Conservation (phyloP, 2,797 vertebrate species). For the Paratrypauchen microcephalus region DNA sequence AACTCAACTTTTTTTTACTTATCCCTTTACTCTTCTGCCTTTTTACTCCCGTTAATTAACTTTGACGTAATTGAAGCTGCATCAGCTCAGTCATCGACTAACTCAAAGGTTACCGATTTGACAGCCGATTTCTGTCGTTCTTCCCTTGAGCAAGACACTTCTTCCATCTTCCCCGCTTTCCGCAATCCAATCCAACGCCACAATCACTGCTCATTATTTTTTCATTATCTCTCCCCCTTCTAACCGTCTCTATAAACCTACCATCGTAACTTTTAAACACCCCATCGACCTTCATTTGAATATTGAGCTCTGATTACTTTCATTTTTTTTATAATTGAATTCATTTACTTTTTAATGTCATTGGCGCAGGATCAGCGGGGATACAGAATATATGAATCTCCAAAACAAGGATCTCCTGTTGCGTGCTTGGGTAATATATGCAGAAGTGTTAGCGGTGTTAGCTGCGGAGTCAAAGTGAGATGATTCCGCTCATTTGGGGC, state of each 20-base stretch:
- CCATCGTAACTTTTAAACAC: not conserved
- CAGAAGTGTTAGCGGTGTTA: slow-evolving; percentile 27
- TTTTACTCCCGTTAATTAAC: not conserved
- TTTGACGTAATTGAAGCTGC: not conserved
- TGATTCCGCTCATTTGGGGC: slow-evolving; percentile 48
- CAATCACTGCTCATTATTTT: not conserved
- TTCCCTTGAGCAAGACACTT: too few relatives aligned
- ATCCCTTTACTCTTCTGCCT: not conserved
- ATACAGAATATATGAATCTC: slow-evolving; percentile 24
- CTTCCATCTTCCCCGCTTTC: too few relatives aligned
- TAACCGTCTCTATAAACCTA: slow-evolving; percentile 7
- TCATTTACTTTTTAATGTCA: slow-evolving; percentile 3
- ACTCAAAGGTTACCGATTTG: not conserved
- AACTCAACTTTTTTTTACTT: not conserved
- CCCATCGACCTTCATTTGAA: not conserved
- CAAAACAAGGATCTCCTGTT: slow-evolving; percentile 21
- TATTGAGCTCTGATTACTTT: not conserved
- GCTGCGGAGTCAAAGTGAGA: slow-evolving; percentile 27
- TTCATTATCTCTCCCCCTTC: not conserved
- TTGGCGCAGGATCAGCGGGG: not conserved
- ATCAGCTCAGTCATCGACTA: not conserved
- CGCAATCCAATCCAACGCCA: not conserved
- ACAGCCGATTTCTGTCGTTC: too few relatives aligned
- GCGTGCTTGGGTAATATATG: slow-evolving; percentile 29
- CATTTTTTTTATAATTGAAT: not conserved